These are phyloP conservation scores for Nyctalus aviator DNA, from an alignment of 2,797 vertebrate genomes.

Conservation along the genomic window DNA sequence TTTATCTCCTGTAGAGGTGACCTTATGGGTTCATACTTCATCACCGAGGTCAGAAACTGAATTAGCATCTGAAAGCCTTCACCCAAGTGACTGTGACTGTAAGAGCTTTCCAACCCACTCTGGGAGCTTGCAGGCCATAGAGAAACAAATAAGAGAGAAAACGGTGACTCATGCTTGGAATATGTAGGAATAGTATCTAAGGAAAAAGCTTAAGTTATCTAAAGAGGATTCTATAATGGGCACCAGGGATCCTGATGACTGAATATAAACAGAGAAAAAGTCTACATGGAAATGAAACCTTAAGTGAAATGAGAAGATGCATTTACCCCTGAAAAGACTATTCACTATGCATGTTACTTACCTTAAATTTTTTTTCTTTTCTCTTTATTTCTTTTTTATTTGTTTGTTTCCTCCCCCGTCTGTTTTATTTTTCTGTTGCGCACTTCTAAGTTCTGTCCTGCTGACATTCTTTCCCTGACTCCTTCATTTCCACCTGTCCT, in stretches of 20 bases:
- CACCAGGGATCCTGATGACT: background rate
- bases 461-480: background rate
- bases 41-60: constrained; percentile 17
- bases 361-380: background rate
- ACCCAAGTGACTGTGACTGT: background rate
- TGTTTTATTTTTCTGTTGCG: background rate
- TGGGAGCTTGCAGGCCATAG: background rate
- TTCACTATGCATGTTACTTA: background rate
- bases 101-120: background rate
- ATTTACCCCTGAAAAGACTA: constrained; percentile 20
- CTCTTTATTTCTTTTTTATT: background rate
- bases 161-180: background rate
- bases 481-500: background rate
- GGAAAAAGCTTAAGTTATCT: background rate
- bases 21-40: background rate
- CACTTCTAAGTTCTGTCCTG: background rate
- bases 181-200: background rate
- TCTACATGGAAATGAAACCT: constrained; percentile 6
- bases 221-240: background rate
- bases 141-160: constrained; percentile 29
- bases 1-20: background rate
- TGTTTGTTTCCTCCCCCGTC: background rate
- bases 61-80: background rate
- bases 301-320: background rate
- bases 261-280: background rate